phyloP scores from a whole-genome alignment of 2,113 vertebrate species.

The Mormoops blainvillei region DNA sequence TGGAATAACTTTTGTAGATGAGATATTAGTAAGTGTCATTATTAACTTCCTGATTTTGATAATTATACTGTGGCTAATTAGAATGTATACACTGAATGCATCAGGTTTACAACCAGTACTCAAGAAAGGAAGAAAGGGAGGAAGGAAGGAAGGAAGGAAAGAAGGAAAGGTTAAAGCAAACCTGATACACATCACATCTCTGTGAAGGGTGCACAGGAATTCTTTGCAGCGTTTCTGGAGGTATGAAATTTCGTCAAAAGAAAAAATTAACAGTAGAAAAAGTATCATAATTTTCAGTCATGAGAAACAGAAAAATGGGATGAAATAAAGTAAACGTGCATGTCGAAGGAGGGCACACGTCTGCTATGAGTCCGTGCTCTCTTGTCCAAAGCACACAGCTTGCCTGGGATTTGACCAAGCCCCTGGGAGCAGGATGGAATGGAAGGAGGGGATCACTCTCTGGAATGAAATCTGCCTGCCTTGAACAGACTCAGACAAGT shows the following conservation, averaged over 20 bases:
- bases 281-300: not conserved
- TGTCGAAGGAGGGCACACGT: not conserved
- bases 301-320: not conserved
- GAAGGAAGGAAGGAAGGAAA: not conserved
- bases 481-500: not conserved
- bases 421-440: not conserved
- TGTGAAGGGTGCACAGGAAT: not conserved
- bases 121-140: not conserved
- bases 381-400: not conserved
- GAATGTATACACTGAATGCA: not conserved
- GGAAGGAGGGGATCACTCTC: not conserved
- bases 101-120: not conserved
- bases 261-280: not conserved
- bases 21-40: rapidly evolving
- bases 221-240: not conserved
- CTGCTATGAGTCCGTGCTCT: not conserved
- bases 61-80: not conserved
- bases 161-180: not conserved
- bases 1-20: not conserved
- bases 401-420: not conserved
- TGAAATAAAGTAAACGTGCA: not conserved
- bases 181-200: too few species aligned
- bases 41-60: not conserved
- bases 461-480: not conserved
- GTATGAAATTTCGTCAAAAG: not conserved